Percentiles rank a stretch among this genome's conserved stretches.
phyloP scores from a whole-genome alignment of 2,113 vertebrate genomes.

The Chionodraco myersi region DNA sequence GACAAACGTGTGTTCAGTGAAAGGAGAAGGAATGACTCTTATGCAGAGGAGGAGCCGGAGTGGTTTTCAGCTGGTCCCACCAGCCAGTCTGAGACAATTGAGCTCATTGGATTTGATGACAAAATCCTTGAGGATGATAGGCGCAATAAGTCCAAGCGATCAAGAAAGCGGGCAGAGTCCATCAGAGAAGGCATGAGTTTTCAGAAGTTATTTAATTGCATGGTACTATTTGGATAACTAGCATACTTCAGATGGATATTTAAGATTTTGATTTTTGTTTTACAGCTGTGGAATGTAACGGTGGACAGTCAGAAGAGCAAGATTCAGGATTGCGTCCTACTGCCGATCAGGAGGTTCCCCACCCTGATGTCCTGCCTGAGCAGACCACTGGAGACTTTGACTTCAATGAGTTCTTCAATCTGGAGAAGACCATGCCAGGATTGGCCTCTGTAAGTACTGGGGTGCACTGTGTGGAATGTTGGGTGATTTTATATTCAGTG shows the following conservation, averaged over 20 bases:
- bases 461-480: slow-evolving; percentile 52
- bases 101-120: slow-evolving; percentile 97
- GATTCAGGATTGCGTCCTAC: slow-evolving; percentile 82
- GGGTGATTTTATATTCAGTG: not conserved
- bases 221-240: not conserved
- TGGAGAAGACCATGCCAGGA: slow-evolving; percentile 96
- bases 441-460: slow-evolving; percentile 94
- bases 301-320: slow-evolving; percentile 87
- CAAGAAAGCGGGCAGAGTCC: slow-evolving; percentile 87
- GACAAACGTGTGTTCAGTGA: slow-evolving; percentile 96
- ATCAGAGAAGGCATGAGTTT: slow-evolving; percentile 88
- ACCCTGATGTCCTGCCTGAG: slow-evolving; percentile 88
- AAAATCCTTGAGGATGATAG: slow-evolving; percentile 96
- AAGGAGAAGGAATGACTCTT: slow-evolving; percentile 95
- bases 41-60: slow-evolving; percentile 97
- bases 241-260: not conserved
- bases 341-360: slow-evolving; percentile 95
- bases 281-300: slow-evolving; percentile 89
- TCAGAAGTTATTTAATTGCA: not conserved
- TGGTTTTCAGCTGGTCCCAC: slow-evolving; percentile 98
- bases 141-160: slow-evolving; percentile 87
- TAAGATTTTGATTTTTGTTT: not conserved
- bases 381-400: slow-evolving; percentile 94
- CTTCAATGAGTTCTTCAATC: slow-evolving; percentile 99
- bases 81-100: slow-evolving; percentile 98